Base-by-base conservation (phyloP, 2,797 vertebrate genomes). In the Coregonus suidteri region DNA sequence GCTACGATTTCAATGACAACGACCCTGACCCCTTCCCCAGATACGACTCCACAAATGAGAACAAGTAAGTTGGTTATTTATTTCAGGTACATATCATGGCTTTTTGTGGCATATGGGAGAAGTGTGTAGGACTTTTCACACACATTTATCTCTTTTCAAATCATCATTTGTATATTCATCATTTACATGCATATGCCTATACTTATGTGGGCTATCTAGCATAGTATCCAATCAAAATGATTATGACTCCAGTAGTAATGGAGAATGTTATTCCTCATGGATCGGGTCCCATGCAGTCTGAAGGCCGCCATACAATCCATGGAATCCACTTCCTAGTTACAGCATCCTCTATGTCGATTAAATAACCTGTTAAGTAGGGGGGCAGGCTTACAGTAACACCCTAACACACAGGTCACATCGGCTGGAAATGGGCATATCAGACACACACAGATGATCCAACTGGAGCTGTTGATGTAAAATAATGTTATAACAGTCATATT, bases 1-100 rank as follows among this genome's bases (percentile, higher is more conserved):
- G 98, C 89, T 99, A 96, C 5, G 98, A 99, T 90, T 99, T 99
- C 88, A 99, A 99, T 0, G 96, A 99, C 90, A 99, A 99, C 1
- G 98, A 99, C 85, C 95, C 96, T 0, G 97, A 99, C 89, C 98
- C 98, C 0, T 99, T 99, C 87, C 98, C 98, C 80, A 94, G 98
- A 95, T 99, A 99, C 0, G 98, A 99, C 88, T 93, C 95, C 84
- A 99, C 98, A 78, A 99, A 99, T 52, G 98, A 99, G 87, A 99
- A 99, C 94, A 99, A 99, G 98, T 99, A 89, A 95, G 41, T 47
- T 11, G 41, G 41, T 47, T 47, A 47, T 47, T 47, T 47, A 47
- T 47, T 47, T 47, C 41, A 47, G 51, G 47, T 14, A n/a, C 37
- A 72, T 13, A 25, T 6, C 15, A 59, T 6, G 16, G 2, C 18